Evolutionary conservation across 2,888 invertebrate species (phyloP), one percentile per base, ranked within the genome.

Genomic region (Cryptophagus acutangulus): DNA sequence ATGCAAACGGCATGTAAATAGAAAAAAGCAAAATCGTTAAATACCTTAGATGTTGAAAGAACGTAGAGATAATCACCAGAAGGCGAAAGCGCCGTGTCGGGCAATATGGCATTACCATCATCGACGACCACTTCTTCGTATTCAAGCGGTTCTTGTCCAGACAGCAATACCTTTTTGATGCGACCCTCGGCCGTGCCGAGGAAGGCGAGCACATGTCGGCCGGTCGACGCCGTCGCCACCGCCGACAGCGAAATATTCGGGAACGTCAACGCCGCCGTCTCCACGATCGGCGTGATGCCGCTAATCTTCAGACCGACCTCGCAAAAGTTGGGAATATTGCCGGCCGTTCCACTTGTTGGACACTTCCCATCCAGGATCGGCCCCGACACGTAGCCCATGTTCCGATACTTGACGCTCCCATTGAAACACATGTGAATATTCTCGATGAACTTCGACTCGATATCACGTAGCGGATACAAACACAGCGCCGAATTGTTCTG

Each of bases 361-460:
- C 93, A 93, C 65, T 88, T 86, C 15, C 91, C 91, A 71, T 92
- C 90, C 58, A 88, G 82, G 58, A 93, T 89, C 58, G 87, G 86
- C 6, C 90, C 90, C 48, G 90, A 94, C 65, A 90, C 86, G 69
- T 90, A 91, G 13, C 85, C 91, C 82, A 89, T 85, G 63, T 87
- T 92, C 33, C 95, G 82, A 64, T 92, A 88, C 64, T 88, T 90
- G 53, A 89, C 88, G 56, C 87, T 88, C 18, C 95, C 95, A 70
- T 93, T 90, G 67, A 95, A 95, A 71, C 97, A 97, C 82, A 91
- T 87, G 67, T 94, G 93, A 57, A 96, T 93, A 72, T 96, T 97
- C 69, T 93, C 89, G 64, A 89, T 90, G 70, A 97, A 97, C 67
- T 88, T 88, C 52, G 84, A 82, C 66, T 93, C 90, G 57, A 96